Evolutionary conservation across 2,888 invertebrate species (phyloP).

Genomic region (Hemaris fuciformis): DNA sequence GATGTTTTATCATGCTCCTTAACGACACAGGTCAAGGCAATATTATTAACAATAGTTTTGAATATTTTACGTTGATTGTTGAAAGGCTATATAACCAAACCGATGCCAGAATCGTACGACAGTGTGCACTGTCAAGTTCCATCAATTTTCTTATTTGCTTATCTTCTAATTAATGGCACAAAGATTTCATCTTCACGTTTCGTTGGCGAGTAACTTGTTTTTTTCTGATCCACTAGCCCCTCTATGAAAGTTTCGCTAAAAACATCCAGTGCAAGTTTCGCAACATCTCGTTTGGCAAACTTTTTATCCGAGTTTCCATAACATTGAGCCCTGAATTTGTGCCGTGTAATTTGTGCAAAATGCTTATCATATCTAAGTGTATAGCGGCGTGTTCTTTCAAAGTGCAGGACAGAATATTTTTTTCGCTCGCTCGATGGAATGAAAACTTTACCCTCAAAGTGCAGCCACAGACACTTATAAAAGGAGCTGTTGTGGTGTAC

Average conservation of each 20-base stretch:
- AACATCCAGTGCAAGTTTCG: conserved; percentile 1
- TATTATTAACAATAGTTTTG: no score
- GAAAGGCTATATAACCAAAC: no score
- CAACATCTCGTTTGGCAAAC: neutral
- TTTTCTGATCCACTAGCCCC: neutral
- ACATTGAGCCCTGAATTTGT: conserved; percentile 1
- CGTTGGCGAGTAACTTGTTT: neutral
- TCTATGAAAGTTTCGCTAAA: neutral
- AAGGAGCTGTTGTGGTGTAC: no score
- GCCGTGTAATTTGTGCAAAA: neutral
- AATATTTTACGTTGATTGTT: no score
- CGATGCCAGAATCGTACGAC: no score
- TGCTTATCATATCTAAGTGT: neutral
- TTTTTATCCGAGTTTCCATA: conserved; percentile 9
- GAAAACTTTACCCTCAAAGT: neutral
- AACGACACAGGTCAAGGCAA: no score
- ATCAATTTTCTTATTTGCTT: no score
- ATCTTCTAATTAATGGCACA: no score
- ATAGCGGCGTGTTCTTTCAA: neutral
- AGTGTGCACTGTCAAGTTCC: no score
- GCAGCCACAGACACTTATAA: neutral
- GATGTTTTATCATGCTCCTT: no score
- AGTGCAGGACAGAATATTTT: neutral
- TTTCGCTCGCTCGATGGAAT: neutral
- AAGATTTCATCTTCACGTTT: neutral